These are phyloP conservation scores for Platorchestia sp. DNA, from an alignment of 1,140 invertebrate species.

Conservation along the genomic window DNA sequence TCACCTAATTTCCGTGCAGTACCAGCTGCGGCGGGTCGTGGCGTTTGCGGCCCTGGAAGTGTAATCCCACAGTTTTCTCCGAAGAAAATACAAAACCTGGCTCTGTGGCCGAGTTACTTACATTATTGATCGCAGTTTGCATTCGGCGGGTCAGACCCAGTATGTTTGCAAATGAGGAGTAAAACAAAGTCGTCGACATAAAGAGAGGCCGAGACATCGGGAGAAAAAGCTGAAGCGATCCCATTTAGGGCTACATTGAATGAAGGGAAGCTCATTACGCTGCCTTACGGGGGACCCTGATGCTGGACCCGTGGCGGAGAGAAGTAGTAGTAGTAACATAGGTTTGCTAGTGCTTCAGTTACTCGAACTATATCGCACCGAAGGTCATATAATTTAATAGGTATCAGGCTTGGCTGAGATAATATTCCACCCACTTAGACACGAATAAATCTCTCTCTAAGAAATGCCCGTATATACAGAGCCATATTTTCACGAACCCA, in stretches of 20 bases:
- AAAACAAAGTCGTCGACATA: background rate
- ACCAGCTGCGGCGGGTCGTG: background rate
- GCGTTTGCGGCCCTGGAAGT: background rate
- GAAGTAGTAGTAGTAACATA: too few species aligned
- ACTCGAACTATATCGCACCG: too few species aligned
- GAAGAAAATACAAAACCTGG: background rate
- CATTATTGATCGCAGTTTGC: background rate
- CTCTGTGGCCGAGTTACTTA: background rate
- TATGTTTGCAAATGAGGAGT: background rate
- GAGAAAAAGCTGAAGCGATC: background rate
- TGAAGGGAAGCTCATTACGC: too few species aligned
- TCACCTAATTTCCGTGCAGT: background rate
- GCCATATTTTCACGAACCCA: too few species aligned
- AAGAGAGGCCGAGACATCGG: background rate
- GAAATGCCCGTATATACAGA: too few species aligned
- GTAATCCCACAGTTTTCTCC: background rate
- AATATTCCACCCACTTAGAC: too few species aligned
- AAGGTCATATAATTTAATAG: too few species aligned
- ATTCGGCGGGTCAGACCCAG: background rate
- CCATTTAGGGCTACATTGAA: background rate
- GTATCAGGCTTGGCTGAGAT: too few species aligned
- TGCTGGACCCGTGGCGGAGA: too few species aligned
- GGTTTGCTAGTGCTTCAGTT: too few species aligned
- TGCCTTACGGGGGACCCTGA: too few species aligned
- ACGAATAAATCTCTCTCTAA: too few species aligned